These are phyloP conservation scores for Laticauda laticaudata DNA, from an alignment of 2,113 vertebrate genomes.

Conservation along the genomic window DNA sequence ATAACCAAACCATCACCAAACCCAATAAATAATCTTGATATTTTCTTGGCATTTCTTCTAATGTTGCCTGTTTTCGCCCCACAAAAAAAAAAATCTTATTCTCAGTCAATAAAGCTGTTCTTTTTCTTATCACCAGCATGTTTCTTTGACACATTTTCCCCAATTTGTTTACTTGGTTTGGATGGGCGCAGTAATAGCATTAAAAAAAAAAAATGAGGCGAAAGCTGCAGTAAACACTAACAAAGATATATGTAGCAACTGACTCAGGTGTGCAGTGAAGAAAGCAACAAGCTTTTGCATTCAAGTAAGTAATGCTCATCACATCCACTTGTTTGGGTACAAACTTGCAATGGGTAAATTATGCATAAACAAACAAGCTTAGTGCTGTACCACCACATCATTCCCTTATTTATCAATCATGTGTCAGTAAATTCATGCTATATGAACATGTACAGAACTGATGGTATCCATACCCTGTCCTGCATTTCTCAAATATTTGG, in stretches of 20 bases:
- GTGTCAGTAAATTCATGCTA: background rate
- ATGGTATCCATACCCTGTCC: background rate
- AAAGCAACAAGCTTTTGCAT: background rate
- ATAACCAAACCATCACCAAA: background rate
- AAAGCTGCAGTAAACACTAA: background rate
- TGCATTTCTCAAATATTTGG: background rate
- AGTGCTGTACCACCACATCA: background rate
- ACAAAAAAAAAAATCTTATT: background rate
- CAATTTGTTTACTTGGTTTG: background rate
- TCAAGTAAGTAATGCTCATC: background rate
- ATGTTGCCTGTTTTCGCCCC: background rate
- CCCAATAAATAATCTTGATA: background rate
- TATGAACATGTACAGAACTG: background rate
- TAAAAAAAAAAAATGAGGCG: background rate
- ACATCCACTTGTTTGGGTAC: background rate
- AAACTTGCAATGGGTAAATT: background rate
- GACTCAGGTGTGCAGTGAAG: background rate
- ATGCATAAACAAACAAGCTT: background rate
- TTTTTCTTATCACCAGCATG: background rate
- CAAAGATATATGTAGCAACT: background rate
- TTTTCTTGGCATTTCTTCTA: background rate
- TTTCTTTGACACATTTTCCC: background rate
- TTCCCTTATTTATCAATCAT: background rate
- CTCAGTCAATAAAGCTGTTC: background rate
- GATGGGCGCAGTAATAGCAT: background rate